phyloP scores from a whole-genome alignment of 2,113 vertebrate genomes.

The Aythya baeri region DNA sequence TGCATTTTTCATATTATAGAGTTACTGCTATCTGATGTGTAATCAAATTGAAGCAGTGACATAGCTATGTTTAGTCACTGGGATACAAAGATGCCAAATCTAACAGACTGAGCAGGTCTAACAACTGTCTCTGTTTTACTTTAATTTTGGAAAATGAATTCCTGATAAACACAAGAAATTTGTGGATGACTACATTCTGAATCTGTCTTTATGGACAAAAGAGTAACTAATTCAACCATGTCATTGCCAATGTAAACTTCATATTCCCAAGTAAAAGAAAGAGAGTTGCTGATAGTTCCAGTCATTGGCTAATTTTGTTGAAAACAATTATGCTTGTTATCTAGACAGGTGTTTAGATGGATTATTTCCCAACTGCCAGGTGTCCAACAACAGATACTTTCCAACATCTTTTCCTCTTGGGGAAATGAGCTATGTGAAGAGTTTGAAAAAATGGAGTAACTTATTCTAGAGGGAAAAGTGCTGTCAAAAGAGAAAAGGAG shows the following conservation, averaged over 20 bases:
- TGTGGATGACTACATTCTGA: neutral
- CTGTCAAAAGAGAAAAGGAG: neutral
- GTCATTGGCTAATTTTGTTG: neutral
- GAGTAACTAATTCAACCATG: neutral
- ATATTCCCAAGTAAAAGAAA: neutral
- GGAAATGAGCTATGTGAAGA: neutral
- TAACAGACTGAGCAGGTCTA: neutral
- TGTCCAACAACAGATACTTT: neutral
- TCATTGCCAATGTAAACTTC: neutral
- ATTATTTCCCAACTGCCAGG: neutral
- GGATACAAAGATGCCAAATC: neutral
- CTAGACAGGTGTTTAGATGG: neutral
- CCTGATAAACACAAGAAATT: neutral
- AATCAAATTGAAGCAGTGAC: neutral
- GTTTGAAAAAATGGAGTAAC: neutral
- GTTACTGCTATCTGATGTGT: neutral
- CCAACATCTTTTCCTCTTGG: neutral
- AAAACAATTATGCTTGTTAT: neutral
- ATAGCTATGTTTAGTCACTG: neutral
- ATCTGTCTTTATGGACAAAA: neutral
- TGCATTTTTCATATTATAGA: neutral
- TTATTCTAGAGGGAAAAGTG: neutral
- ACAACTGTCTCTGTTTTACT: slow-evolving; percentile 10
- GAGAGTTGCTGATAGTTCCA: neutral
- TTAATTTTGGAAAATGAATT: slow-evolving; percentile 26